These are phyloP conservation scores for Aurelia aurita DNA, from an alignment of 30 jellyfish, hydroid and myxozoan genomes.

Conservation along the genomic window DNA sequence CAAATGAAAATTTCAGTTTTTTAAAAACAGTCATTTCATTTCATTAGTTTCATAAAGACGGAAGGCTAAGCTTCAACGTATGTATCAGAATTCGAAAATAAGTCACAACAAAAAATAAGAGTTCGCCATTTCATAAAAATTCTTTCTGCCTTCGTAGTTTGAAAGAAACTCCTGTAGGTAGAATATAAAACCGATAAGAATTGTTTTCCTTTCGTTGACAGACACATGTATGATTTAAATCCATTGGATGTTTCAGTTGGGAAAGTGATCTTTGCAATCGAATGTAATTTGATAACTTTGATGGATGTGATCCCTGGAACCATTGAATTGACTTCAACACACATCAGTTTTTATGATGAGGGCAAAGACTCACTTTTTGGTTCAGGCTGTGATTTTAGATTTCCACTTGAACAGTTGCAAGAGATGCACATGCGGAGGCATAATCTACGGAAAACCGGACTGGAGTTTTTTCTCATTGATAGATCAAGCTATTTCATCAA, in stretches of 20 bases:
- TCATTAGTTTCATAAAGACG: too few species aligned
- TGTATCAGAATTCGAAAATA: too few species aligned
- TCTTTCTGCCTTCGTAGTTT: too few species aligned
- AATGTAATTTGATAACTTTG: slow-evolving; percentile 76
- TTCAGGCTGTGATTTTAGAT: slow-evolving; percentile 78
- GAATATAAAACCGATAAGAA: neutral
- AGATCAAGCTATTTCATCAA: slow-evolving; percentile 86
- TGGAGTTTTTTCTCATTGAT: slow-evolving; percentile 87
- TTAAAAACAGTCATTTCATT: too few species aligned
- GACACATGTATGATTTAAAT: slow-evolving; percentile 77
- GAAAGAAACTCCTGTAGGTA: too few species aligned
- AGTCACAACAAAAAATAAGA: too few species aligned
- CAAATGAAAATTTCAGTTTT: too few species aligned
- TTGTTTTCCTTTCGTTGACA: neutral
- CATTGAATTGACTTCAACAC: slow-evolving; percentile 81
- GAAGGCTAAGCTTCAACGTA: too few species aligned
- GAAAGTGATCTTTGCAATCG: slow-evolving; percentile 29
- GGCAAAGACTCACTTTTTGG: slow-evolving; percentile 75
- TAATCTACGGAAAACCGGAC: slow-evolving; percentile 83
- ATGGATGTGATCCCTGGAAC: slow-evolving; percentile 88
- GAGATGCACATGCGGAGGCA: slow-evolving; percentile 87
- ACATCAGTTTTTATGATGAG: slow-evolving; percentile 85
- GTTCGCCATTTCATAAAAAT: too few species aligned
- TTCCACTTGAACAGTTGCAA: slow-evolving; percentile 83
- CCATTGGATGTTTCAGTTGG: slow-evolving; percentile 70